Percentiles rank a stretch among this genome's conserved stretches.
phyloP scores from a whole-genome alignment of 2,797 vertebrate genomes.

The Tiaroga cobitis region DNA sequence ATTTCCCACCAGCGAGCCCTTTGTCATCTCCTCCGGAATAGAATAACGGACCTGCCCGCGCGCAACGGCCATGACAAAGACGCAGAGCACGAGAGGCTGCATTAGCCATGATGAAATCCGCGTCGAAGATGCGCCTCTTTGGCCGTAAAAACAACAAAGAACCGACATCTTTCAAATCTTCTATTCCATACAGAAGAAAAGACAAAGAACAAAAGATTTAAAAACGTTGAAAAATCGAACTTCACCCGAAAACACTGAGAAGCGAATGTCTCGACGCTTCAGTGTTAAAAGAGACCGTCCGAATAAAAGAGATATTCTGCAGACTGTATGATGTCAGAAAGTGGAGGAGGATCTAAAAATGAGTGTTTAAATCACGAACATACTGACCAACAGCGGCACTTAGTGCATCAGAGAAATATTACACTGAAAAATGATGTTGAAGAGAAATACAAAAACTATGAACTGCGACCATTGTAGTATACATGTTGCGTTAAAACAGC shows the following conservation, averaged over 20 bases:
- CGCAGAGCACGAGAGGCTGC: conserved; percentile 50
- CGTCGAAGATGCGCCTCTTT: not conserved
- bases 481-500: not conserved
- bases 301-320: not conserved
- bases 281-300: not conserved
- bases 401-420: conserved; percentile 62
- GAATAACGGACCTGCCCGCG: conserved; percentile 74
- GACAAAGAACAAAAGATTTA: not conserved
- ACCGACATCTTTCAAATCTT: not conserved
- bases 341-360: conserved; percentile 30
- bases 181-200: conserved; percentile 5
- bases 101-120: conserved; percentile 35
- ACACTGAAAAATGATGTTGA: conserved; percentile 28
- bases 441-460: not conserved
- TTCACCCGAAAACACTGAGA: not conserved
- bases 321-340: conserved; percentile 16
- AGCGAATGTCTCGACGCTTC: not conserved
- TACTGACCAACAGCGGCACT: conserved; percentile 68
- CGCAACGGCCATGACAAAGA: conserved; percentile 60
- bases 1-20: conserved; percentile 75
- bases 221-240: not conserved
- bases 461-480: not conserved
- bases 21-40: conserved; percentile 75
- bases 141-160: not conserved
- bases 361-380: not conserved